Evolutionary conservation across 2,113 vertebrate species (phyloP), one percentile per base, ranked within the genome.

Genomic region (Erpornis zantholeuca): DNA sequence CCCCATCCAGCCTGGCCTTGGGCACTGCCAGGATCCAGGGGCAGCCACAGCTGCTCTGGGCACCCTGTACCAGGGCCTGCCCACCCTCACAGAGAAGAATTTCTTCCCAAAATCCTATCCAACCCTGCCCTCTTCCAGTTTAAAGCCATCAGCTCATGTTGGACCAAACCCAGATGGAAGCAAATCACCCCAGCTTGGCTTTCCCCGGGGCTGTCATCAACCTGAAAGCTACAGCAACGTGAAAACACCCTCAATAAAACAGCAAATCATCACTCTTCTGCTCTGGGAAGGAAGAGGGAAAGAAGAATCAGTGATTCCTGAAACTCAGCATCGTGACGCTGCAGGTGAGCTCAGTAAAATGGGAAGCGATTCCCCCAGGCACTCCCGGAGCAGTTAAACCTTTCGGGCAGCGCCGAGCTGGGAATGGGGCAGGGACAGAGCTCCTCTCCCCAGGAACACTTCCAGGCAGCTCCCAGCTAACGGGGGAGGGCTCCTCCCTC

Each of bases 221-320:
- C 42, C 25, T 45, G 7, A 9, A 69, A 63, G 20, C 64, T 5
- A 33, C 38, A 20, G 69, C 72, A 40, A 18, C 33, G 1, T 1
- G 33, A 20, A 76, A 90, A 83, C 2, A 31, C 9, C 66, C 42
- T 6, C 56, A 10, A 1, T 6, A 10, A 40, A 70, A 4, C 56
- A 66, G 36, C 50, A 23, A 59, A 4, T 1, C 18, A 1, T 44
- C 52, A 49, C 72, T 49, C 40, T 0, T 23, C 1, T 0, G 21
- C 61, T 75, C 92, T 79, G 82, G 90, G 92, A 93, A 95, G 87
- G 89, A 95, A 94, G 81, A 82, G 66, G 86, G 44, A 83, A 78
- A 88, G 73, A 21, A 59, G 72, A 33, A 86, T 11, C 0, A 36
- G 71, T 75, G 72, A 84, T 86, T 97, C 83, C n/a, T 90, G 90